These are phyloP conservation scores for Anolis apletophallus DNA, from an alignment of 2,797 vertebrate species.

Conservation along the genomic window DNA sequence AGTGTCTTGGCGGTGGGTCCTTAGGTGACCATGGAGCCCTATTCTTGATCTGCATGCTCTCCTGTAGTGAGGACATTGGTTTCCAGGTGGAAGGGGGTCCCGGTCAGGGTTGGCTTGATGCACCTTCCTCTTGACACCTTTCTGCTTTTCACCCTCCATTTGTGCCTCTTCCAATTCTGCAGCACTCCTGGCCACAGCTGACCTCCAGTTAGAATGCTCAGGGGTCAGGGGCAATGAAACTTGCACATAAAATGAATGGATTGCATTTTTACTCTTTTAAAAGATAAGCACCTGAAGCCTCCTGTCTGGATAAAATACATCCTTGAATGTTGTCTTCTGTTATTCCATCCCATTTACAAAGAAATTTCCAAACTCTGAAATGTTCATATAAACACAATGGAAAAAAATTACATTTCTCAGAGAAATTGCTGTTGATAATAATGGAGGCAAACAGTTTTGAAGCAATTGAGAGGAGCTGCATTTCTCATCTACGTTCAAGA, in stretches of 20 bases:
- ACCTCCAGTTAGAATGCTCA: too few species aligned
- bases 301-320: neutral
- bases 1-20: too few species aligned
- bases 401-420: neutral
- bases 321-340: neutral
- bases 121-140: too few species aligned
- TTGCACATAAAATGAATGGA: neutral
- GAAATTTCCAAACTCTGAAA: neutral
- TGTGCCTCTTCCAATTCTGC: too few species aligned
- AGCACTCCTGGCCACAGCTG: neutral
- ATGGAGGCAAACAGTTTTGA: neutral
- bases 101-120: too few species aligned
- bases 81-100: too few species aligned
- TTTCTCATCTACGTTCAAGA: neutral
- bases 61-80: too few species aligned
- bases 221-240: neutral
- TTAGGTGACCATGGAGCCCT: too few species aligned
- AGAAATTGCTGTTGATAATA: neutral
- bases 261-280: neutral
- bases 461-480: neutral
- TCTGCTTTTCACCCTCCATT: too few species aligned
- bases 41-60: too few species aligned
- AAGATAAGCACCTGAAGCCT: neutral
- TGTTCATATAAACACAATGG: neutral
- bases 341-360: neutral